Base-by-base conservation (phyloP, 2,888 invertebrate species). In the Acleris sparsana region DNA sequence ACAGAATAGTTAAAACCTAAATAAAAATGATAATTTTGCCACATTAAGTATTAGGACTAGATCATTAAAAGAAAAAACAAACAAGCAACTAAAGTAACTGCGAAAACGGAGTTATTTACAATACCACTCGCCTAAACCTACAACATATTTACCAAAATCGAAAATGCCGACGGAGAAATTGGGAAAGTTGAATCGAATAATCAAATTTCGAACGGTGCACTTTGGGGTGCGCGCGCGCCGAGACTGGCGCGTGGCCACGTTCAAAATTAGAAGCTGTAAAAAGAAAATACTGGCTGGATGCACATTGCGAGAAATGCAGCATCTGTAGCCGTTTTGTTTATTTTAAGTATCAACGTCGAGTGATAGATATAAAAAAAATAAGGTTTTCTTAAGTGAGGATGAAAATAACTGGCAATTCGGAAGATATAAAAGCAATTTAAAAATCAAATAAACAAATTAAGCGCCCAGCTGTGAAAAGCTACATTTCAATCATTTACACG, bases 241-340 rank as follows among this genome's bases (percentile, higher is more conserved):
- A 77, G 80, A 91, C 90, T 91, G 90, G 89, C 89, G 83, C 86
- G 89, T 83, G 85, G 84, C 86, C 87, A 86, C 86, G 84, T 87
- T 86, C 89, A 84, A 88, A 91, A 79, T 89, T 92, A 92, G 92
- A 92, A 84, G 80, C 83, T 76, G 79, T 87, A 85, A 84, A 87
- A 86, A 86, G 85, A 84, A 82, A 80, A 82, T 76, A 75, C 77
- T 76, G 78, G 77, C 79, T 86, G 82, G 80, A 85, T 84, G 90
- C 88, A 87, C 87, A 87, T 84, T 82, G 86, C 87, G 82, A 86
- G 89, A 89, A 87, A 89, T 87, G 90, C 90, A 86, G 78, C 82
- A 79, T 79, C 80, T 80, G 82, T 83, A 80, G 83, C 79, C 78
- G 78, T 81, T n/a, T 78, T 80, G 77, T 85, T 87, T 85, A 87